phyloP scores from a whole-genome alignment of 2,113 vertebrate genomes.

The Lates calcarifer region DNA sequence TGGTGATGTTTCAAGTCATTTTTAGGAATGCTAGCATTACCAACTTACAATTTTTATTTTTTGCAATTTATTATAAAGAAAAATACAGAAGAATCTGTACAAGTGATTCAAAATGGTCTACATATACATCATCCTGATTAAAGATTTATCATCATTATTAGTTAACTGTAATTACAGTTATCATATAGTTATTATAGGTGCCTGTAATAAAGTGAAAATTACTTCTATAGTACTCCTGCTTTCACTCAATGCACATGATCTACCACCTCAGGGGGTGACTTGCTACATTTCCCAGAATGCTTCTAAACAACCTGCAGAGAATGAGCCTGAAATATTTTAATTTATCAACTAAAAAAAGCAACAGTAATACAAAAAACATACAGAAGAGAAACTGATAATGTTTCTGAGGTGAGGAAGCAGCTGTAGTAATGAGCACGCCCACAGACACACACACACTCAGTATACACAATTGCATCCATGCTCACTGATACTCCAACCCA shows the following conservation, averaged over 20 bases:
- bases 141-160: background rate
- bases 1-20: no score
- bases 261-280: background rate
- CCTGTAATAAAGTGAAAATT: background rate
- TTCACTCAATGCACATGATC: background rate
- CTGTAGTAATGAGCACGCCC: background rate
- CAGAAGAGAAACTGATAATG: background rate
- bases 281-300: conserved; percentile 29
- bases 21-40: no score
- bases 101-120: background rate
- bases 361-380: background rate
- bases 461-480: conserved; percentile 16
- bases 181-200: no score
- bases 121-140: background rate
- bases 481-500: conserved; percentile 31
- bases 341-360: background rate
- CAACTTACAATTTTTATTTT: no score
- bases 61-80: no score
- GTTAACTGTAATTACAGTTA: background rate
- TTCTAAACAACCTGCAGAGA: background rate
- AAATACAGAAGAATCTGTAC: no score
- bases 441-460: conserved; percentile 29
- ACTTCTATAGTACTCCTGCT: background rate
- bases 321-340: background rate
- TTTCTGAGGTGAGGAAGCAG: background rate